These are phyloP conservation scores for Oryctes rhinoceros DNA, from an alignment of 1,140 invertebrate species.

Conservation along the genomic window DNA sequence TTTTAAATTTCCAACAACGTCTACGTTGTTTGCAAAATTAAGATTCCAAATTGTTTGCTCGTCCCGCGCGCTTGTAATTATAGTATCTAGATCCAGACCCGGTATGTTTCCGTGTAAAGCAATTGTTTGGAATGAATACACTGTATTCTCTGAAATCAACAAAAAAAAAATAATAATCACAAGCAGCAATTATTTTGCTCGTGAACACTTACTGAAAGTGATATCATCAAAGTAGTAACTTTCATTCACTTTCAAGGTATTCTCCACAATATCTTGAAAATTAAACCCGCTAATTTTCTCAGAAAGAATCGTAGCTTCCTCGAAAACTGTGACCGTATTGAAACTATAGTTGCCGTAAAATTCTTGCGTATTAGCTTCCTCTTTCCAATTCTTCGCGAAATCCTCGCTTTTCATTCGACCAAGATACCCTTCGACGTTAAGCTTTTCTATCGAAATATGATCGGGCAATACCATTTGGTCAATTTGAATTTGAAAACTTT, in stretches of 20 bases:
- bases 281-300: constrained; percentile 58
- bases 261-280: constrained; percentile 55
- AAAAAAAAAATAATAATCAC: background rate
- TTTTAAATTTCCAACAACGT: constrained; percentile 48
- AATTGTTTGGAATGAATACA: constrained; percentile 38
- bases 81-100: constrained; percentile 54
- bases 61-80: constrained; percentile 29
- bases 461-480: constrained; percentile 39
- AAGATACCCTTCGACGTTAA: constrained; percentile 24
- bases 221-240: constrained; percentile 55
- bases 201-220: constrained; percentile 58
- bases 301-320: constrained; percentile 53
- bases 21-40: constrained; percentile 50
- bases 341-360: constrained; percentile 56
- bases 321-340: constrained; percentile 53
- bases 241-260: constrained; percentile 60
- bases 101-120: constrained; percentile 53
- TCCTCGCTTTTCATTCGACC: constrained; percentile 45
- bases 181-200: background rate
- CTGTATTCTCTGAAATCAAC: constrained; percentile 23
- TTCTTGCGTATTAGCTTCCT: constrained; percentile 46
- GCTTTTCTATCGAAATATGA: constrained; percentile 17
- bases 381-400: constrained; percentile 55
- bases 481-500: constrained; percentile 14
- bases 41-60: constrained; percentile 34